A percentile compares a stretch with the other conserved stretches of the same genome.
Conservation (phyloP, 2,888 invertebrate genomes). For the Aspidapion aeneum region DNA sequence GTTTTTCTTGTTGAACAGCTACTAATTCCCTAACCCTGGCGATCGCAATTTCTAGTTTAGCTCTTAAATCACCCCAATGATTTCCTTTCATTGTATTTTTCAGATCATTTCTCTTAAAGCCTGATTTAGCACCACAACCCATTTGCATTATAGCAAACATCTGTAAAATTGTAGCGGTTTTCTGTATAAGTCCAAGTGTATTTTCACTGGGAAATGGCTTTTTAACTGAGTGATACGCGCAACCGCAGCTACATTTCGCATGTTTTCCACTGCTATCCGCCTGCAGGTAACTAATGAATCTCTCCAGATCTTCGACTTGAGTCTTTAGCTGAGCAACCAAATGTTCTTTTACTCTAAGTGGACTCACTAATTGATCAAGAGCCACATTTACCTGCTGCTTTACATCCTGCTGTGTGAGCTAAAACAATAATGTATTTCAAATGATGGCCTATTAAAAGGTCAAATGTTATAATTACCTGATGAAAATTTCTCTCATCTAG, state of each 20-base stretch:
- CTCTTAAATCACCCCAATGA: conserved; percentile 95
- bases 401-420: conserved; percentile 76
- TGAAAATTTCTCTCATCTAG: conserved; percentile 75
- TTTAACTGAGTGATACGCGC: conserved; percentile 47
- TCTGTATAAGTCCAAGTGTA: conserved; percentile 76
- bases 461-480: too few relatives aligned
- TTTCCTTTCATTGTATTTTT: conserved; percentile 83
- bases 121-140: conserved; percentile 70
- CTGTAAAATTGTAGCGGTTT: conserved; percentile 85
- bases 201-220: conserved; percentile 49
- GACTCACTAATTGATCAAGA: conserved; percentile 87
- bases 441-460: conserved; percentile 10
- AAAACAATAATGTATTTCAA: conserved; percentile 18
- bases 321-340: conserved; percentile 92
- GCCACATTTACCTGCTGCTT: conserved; percentile 87
- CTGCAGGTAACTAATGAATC: conserved; percentile 94
- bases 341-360: conserved; percentile 94
- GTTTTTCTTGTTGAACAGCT: conserved; percentile 45
- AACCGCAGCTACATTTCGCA: conserved; percentile 48
- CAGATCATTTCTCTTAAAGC: conserved; percentile 72
- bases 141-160: conserved; percentile 91
- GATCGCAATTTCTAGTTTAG: conserved; percentile 87
- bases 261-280: conserved; percentile 58
- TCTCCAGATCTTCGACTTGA: conserved; percentile 95
- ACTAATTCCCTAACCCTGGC: conserved; percentile 63